Evolutionary conservation across 1,140 invertebrate species (phyloP).

Genomic region (Anastrepha obliqua): DNA sequence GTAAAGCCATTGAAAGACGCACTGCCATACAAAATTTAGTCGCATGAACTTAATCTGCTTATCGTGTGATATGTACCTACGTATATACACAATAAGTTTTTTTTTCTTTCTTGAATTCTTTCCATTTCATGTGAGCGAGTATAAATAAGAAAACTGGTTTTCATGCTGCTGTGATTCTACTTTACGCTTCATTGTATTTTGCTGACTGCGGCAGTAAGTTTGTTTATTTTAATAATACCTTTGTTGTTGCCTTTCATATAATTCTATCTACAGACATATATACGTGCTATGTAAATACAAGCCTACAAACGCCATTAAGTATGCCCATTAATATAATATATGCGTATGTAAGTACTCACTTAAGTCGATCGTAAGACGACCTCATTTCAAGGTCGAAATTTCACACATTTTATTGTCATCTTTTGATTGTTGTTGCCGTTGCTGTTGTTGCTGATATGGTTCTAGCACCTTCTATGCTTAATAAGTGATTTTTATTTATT

Average conservation of each 20-base stretch:
- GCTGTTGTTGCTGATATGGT: not conserved
- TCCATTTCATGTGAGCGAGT: not conserved
- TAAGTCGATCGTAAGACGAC: slow-evolving; percentile 30
- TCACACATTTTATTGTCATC: slow-evolving; percentile 42
- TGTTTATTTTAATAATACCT: slow-evolving; percentile 23
- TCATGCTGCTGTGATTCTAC: slow-evolving; percentile 33
- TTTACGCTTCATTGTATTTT: slow-evolving; percentile 23
- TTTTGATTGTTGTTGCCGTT: not conserved
- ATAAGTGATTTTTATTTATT: slow-evolving; percentile 5
- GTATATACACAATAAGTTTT: not conserved
- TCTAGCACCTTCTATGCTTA: slow-evolving; percentile 20
- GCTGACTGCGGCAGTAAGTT: slow-evolving; percentile 35
- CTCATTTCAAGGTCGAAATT: slow-evolving; percentile 50
- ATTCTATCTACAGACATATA: not conserved
- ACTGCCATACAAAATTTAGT: not conserved
- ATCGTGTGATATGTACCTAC: not conserved
- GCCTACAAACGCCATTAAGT: slow-evolving; percentile 9
- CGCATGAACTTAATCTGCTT: slow-evolving; percentile 23
- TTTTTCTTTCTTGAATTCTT: not conserved
- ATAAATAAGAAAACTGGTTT: slow-evolving; percentile 45
- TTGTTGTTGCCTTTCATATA: slow-evolving; percentile 21
- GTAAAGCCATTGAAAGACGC: not conserved
- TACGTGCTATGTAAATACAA: not conserved
- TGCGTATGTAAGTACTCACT: not conserved
- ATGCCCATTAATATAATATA: not conserved